Evolutionary conservation across 2,113 vertebrate genomes (phyloP).

Genomic region (Xiphorhynchus elegans): DNA sequence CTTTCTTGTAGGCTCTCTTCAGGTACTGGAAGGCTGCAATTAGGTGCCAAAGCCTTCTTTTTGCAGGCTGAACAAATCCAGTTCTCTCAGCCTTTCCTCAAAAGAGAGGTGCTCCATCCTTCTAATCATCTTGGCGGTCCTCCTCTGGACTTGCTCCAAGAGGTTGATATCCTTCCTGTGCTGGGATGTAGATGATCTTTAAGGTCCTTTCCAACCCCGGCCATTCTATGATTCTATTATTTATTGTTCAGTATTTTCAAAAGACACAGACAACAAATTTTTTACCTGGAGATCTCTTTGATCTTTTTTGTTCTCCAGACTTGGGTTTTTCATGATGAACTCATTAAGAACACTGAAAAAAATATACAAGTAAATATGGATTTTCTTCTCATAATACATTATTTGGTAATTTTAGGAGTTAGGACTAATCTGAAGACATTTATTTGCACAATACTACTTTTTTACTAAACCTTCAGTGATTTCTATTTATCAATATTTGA

Average conservation of each 20-base stretch:
- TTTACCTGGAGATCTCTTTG: constrained; percentile 96
- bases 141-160: not conserved
- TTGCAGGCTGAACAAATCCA: not conserved
- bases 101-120: not conserved
- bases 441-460: not conserved
- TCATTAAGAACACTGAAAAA: constrained; percentile 91
- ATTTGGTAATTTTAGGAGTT: not conserved
- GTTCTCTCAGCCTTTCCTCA: not conserved
- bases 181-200: not conserved
- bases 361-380: not conserved
- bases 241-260: not conserved
- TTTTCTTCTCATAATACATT: not conserved
- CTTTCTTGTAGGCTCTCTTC: not conserved
- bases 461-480: not conserved
- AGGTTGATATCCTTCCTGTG: not conserved
- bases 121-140: not conserved
- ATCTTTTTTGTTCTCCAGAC: constrained; percentile 97
- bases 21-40: not conserved
- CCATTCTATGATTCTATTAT: not conserved
- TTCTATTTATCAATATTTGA: not conserved
- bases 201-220: not conserved
- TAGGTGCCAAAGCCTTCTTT: not conserved
- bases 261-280: not conserved
- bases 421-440: not conserved
- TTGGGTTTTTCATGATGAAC: constrained; percentile 98